A percentile compares a stretch with the other conserved stretches of the same genome.
These are phyloP conservation scores for Bombycilla garrulus DNA, from an alignment of 2,113 vertebrate species.

Conservation along the genomic window DNA sequence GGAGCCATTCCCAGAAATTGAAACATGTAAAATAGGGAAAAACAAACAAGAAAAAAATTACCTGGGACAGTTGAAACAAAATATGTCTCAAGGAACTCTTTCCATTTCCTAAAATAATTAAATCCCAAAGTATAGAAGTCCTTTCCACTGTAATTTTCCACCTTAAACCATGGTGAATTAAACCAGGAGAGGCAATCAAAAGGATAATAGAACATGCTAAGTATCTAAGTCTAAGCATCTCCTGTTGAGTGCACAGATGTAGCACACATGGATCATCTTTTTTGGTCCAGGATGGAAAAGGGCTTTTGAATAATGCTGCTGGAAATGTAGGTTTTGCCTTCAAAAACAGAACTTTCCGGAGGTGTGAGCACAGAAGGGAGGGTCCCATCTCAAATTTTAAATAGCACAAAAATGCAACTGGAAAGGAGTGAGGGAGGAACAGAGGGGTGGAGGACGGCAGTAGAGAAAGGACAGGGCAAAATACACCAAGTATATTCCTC, in stretches of 20 bases:
- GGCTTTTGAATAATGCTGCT: too few relatives aligned
- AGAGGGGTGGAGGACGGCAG: too few relatives aligned
- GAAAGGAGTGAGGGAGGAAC: too few relatives aligned
- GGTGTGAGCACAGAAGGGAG: too few relatives aligned
- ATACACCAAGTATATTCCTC: too few relatives aligned
- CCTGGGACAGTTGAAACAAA: neutral
- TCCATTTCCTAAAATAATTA: neutral
- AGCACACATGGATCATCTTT: too few relatives aligned
- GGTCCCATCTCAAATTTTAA: too few relatives aligned
- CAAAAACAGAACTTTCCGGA: too few relatives aligned
- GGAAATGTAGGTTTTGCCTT: too few relatives aligned
- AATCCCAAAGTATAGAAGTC: neutral
- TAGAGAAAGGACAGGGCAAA: too few relatives aligned
- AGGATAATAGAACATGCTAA: neutral
- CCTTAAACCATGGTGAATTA: neutral
- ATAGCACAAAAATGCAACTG: too few relatives aligned
- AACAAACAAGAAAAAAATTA: neutral
- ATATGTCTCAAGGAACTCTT: neutral
- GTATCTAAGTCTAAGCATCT: neutral
- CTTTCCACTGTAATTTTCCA: neutral
- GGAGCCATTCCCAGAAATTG: neutral
- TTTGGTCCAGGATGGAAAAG: too few relatives aligned
- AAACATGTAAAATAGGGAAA: neutral
- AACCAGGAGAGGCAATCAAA: neutral
- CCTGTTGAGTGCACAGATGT: neutral